These are phyloP conservation scores for Lipophrys pholis DNA, from an alignment of 2,113 vertebrate genomes.

Conservation along the genomic window DNA sequence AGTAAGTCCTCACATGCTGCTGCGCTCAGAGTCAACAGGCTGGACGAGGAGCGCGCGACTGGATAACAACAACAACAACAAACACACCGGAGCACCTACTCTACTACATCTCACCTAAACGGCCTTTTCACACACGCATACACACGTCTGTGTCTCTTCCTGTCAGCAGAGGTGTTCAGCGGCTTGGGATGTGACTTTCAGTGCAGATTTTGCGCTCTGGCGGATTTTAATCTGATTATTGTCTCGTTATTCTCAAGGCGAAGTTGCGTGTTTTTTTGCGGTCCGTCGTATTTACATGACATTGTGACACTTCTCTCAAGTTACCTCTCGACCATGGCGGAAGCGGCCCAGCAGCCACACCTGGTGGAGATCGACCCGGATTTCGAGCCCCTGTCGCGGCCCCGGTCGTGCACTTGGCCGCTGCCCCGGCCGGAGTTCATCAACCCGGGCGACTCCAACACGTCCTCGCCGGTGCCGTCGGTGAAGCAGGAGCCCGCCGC, in stretches of 20 bases:
- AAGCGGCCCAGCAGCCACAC: conserved; percentile 84
- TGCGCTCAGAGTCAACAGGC: conserved; percentile 71
- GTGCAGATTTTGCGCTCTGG: conserved; percentile 43
- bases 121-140: conserved; percentile 3
- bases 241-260: conserved; percentile 14
- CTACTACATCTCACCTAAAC: conserved; percentile 22
- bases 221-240: conserved; percentile 40
- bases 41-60: conserved; percentile 23
- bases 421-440: conserved; percentile 92
- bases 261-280: conserved; percentile 22
- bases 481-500: conserved; percentile 87
- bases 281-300: conserved; percentile 69
- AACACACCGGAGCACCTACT: conserved; percentile 1
- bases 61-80: conserved; percentile 54
- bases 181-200: conserved; percentile 70
- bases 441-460: conserved; percentile 90
- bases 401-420: conserved; percentile 90
- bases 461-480: conserved; percentile 90
- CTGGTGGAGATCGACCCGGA: conserved; percentile 90
- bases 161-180: neutral
- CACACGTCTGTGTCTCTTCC: neutral
- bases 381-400: conserved; percentile 89
- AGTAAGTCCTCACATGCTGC: conserved; percentile 74
- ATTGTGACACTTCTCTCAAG: conserved; percentile 55
- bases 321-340: conserved; percentile 83